Evolutionary conservation across 2,888 invertebrate genomes (phyloP), one percentile per base, ranked within the genome.

Genomic region (Quadriops clusia): DNA sequence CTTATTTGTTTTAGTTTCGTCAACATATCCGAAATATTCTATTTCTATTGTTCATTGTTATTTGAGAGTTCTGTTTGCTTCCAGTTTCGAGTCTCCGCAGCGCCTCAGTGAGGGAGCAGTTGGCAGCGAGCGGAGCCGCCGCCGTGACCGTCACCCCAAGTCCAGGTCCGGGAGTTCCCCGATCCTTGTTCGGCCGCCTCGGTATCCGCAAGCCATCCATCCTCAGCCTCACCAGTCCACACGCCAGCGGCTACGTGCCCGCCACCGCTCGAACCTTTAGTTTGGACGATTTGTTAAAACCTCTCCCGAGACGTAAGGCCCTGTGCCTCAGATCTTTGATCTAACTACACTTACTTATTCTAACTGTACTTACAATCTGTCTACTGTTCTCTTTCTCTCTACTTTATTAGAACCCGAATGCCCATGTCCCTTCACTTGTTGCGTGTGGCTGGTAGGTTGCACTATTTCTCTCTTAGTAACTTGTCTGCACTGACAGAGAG

Each of bases 171-270:
- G 69, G 68, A 51, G 61, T 60, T 32, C 65, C 68, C 35, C 73
- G 78, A 51, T 77, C 80, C 51, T 73, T 83, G 59, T 76, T 84
- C 63, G 77, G 79, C 65, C 77, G 81, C 67, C 74, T 83, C 68
- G 81, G 82, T 74, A 80, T 83, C 68, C 77, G 83, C 70, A 84
- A 83, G 76, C 80, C 82, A 65, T 83, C 82, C 63, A 74, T 82
- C 67, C 71, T 82, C 65, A 80, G 80, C 68, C 74, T 80, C 65
- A 74, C 78, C 73, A 70, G 74, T 65, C 68, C 71, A 67, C 60
- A 62, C 63, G 57, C 62, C 58, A 54, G 60, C 54, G 56, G 56
- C 44, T 56, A 57, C 45, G 50, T 61, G 46, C 64, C 65, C 47
- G 72, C 73, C 52, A 73, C 78, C 63, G 76, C 77, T 62, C 73